phyloP scores from a whole-genome alignment of 2,888 invertebrate genomes.

The Cheilosia pagana region DNA sequence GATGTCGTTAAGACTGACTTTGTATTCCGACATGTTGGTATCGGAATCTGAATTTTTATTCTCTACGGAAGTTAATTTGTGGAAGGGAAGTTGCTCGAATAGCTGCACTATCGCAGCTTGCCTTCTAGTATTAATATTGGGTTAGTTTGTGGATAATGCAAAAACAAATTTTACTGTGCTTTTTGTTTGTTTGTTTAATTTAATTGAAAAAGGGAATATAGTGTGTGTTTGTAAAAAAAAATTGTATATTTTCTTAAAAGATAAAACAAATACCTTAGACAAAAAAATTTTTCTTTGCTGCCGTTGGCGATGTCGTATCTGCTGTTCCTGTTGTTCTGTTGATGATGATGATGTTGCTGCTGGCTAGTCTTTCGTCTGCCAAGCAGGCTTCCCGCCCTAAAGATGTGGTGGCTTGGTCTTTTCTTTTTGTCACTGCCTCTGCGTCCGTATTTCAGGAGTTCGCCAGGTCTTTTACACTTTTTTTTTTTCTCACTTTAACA shows the following conservation, averaged over 20 bases:
- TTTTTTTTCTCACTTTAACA: background rate
- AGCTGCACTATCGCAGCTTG: slow-evolving; percentile 14
- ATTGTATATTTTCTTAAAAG: no score
- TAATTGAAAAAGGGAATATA: no score
- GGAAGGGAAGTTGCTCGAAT: background rate
- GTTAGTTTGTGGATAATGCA: no score
- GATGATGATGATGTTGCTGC: no score
- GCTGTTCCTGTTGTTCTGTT: no score
- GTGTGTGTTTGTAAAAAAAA: no score
- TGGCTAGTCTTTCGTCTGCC: no score
- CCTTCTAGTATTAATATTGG: background rate
- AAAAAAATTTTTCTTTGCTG: no score
- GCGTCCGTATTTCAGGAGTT: background rate
- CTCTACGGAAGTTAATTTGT: background rate
- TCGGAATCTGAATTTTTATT: background rate
- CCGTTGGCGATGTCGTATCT: no score
- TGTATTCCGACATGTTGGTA: slow-evolving; percentile 7
- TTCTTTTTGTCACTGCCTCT: slow-evolving; percentile 5
- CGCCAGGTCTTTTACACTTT: background rate
- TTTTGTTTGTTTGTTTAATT: no score
- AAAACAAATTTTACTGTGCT: background rate
- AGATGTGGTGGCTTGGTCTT: background rate
- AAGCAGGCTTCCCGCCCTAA: no score
- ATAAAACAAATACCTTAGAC: no score
- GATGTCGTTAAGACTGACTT: slow-evolving; percentile 11